Percentiles rank a stretch among this genome's conserved stretches.
Evolutionary conservation across 2,113 vertebrate genomes (phyloP).

Genomic region (Narcine bancroftii): DNA sequence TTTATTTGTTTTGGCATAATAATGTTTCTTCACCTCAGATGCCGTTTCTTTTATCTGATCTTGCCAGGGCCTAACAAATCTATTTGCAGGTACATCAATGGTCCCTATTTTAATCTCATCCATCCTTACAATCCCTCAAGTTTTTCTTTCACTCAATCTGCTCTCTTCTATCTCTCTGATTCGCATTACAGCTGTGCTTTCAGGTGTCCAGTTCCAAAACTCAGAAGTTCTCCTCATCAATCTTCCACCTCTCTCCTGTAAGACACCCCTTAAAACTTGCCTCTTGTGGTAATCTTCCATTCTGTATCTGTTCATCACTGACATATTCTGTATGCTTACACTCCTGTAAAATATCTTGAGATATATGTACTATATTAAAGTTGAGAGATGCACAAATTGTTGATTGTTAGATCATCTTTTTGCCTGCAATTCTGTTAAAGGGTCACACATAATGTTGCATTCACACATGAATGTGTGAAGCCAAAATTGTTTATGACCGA

Average conservation of each 20-base stretch:
- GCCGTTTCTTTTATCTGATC: background rate
- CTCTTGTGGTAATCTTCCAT: background rate
- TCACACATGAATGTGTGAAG: background rate
- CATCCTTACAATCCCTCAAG: background rate
- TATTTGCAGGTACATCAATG: background rate
- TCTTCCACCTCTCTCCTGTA: background rate
- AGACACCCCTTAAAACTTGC: background rate
- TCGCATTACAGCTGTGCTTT: background rate
- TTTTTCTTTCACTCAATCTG: background rate
- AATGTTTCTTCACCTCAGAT: background rate
- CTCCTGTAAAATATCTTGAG: background rate
- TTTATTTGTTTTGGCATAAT: slow-evolving; percentile 8
- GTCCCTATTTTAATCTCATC: background rate
- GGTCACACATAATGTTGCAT: background rate
- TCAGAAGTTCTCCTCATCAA: background rate
- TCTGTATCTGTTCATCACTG: background rate
- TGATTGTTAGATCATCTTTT: background rate
- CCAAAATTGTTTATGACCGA: background rate
- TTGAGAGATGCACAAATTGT: background rate
- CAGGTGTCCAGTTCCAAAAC: background rate
- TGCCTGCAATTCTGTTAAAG: background rate
- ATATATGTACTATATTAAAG: background rate
- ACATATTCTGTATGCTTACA: background rate
- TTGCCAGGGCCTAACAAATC: background rate
- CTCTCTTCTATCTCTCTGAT: background rate